Evolutionary conservation across 1,140 invertebrate species (phyloP), one percentile per base, ranked within the genome.

Genomic region (Batillaria attramentaria): DNA sequence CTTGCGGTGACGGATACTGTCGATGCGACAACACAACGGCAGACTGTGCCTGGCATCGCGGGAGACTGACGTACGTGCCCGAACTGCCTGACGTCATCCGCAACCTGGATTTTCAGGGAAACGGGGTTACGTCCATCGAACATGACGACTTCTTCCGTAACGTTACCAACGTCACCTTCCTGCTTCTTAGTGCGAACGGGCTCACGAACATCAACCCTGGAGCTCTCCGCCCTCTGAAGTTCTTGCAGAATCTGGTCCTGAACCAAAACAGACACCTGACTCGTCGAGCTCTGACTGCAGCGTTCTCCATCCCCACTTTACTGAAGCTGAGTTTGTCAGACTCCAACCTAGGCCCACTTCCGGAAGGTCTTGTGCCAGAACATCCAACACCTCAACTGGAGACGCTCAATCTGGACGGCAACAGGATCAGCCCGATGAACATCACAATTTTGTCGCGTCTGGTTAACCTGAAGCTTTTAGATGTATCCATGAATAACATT

Each of bases 121-220:
- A 72, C 70, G 20, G 35, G 20, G 41, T 72, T 0, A 72, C 18
- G 8, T 31, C 18, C 70, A 31, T 72, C n/a, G 57, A 62, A 24
- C 46, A n/a, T 1, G 72, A 43, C 16, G 10, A 74, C 24, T 74
- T 74, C 72, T 74, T 74, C 35, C 20, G 24, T 0, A 74, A 74
- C 31, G 33, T 74, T 8, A 60, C 72, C n/a, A 1, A 39, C 28
- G 13, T 74, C 3, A 39, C 3, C 4, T 31, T 18, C 18, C 13
- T 74, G 4, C 46, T 57, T 31, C 13, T 60, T 0, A 57, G 72
- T 13, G 31, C 54, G 24, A 74, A 74, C 50, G 41, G 33, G 8
- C 50, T 74, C 46, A 0, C 28, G 2, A 3, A 33, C 46, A 74
- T 74, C 46, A 33, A 33, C 50, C 46, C 72, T 39, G 28, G 60